Base-by-base conservation (phyloP, 2,113 vertebrate species). In the Carassius carassius region DNA sequence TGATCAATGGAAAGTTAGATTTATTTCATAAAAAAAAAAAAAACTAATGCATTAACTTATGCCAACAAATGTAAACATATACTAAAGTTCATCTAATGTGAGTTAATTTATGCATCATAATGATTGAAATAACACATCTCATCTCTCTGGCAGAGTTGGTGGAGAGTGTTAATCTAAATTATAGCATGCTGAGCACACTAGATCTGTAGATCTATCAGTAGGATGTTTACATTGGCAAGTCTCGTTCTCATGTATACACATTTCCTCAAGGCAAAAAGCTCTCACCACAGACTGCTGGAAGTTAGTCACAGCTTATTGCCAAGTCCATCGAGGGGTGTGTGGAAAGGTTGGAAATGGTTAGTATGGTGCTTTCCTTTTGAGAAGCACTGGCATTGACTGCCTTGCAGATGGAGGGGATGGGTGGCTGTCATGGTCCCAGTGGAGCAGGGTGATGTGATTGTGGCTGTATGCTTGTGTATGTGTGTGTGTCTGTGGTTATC, bases 381-480 rank as follows among this genome's bases (percentile, higher is more conserved):
- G 72, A 35, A 81, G 76, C 47, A 81, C 87, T 84, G 85, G 84
- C 87, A 84, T 51, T 35, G 75, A 32, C 72, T 83, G 65, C 56
- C 37, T 44, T 85, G 67, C 87, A 85, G 82, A 90, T 87, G 86
- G 87, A 87, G 67, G 67, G 78, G 67, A 74, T 83, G 85, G 87
- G 78, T 82, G 74, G 75, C 78, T 85, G 84, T 85, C 86, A 85
- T 56, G 74, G 76, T 25, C 19, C 73, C 86, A 41, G 56, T 81
- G 17, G 49, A 84, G 17, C 86, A 81, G 49, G 83, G 85, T 2
- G 84, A 89, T 89, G 86, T 82, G 74, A 84, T 86, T 74, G 88
- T 86, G 87, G 69, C 17, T 73, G 69, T 87, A 84, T 90, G 88
- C 89, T 82, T 70, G 58, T 88, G 83, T 78, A 83, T 85, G 76